phyloP scores from a whole-genome alignment of 2,888 invertebrate genomes.

The Aproaerema taeniolella region DNA sequence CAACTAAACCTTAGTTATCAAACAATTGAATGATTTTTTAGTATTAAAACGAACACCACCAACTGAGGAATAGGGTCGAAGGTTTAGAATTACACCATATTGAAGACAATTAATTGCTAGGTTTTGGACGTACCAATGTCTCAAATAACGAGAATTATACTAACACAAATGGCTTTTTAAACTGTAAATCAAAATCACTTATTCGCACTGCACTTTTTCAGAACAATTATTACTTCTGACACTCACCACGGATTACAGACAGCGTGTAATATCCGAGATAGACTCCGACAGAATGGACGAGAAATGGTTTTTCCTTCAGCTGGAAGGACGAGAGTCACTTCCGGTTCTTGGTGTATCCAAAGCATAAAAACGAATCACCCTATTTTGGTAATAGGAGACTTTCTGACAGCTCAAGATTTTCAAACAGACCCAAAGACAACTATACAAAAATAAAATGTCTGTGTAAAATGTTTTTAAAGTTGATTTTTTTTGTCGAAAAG shows the following conservation, averaged over 20 bases:
- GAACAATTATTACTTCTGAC: conserved; percentile 53
- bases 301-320: conserved; percentile 68
- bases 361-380: too few relatives aligned
- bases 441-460: too few relatives aligned
- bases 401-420: too few relatives aligned
- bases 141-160: conserved; percentile 22
- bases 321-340: conserved; percentile 59
- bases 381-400: too few relatives aligned
- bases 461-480: too few relatives aligned
- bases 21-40: too few relatives aligned
- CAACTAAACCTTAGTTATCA: too few relatives aligned
- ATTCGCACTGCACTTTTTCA: conserved; percentile 62
- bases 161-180: conserved; percentile 27
- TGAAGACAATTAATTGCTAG: conserved; percentile 13
- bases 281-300: conserved; percentile 84
- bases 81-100: conserved; percentile 15
- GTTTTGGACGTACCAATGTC: conserved; percentile 9
- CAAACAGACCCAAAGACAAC: too few relatives aligned
- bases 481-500: too few relatives aligned
- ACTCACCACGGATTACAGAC: conserved; percentile 76
- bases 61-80: too few relatives aligned
- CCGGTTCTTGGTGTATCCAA: conserved; percentile 48
- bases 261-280: conserved; percentile 80
- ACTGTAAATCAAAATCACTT: conserved; percentile 42
- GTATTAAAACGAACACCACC: too few relatives aligned